Conservation (phyloP, 2,888 invertebrate species). For the Drosophila flavopinicola region DNA sequence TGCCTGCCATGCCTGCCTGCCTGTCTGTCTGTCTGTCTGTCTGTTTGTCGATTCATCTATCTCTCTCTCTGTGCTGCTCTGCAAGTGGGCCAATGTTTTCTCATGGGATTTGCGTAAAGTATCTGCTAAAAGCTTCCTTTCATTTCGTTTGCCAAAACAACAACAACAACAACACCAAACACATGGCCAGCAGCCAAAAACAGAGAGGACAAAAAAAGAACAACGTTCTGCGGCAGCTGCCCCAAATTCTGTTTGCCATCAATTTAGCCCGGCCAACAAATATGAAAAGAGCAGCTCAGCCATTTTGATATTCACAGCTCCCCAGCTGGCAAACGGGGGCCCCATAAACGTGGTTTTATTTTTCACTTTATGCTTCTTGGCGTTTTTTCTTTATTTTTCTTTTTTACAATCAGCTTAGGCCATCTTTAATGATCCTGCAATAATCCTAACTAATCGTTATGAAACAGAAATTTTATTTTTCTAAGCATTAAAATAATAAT, state of each 20-base stretch:
- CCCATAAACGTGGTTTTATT: conserved; percentile 42
- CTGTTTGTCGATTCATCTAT: background rate
- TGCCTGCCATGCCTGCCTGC: conserved; percentile 35
- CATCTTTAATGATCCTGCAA: conserved; percentile 25
- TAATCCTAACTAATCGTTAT: conserved; percentile 1
- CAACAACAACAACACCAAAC: conserved; percentile 27
- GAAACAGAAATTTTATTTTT: too few species aligned
- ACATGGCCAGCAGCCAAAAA: conserved; percentile 60
- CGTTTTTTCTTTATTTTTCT: background rate
- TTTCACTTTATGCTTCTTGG: conserved; percentile 21
- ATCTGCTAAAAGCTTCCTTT: conserved; percentile 79
- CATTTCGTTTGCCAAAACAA: conserved; percentile 50
- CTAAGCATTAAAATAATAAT: too few species aligned
- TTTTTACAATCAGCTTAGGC: conserved; percentile 24
- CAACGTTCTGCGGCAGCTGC: conserved; percentile 46
- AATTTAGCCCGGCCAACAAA: conserved; percentile 64
- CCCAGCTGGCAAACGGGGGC: conserved; percentile 22
- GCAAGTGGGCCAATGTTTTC: conserved; percentile 77
- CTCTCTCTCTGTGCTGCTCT: conserved; percentile 12
- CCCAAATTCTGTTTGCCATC: conserved; percentile 71
- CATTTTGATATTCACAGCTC: conserved; percentile 29
- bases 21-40: conserved; percentile 4
- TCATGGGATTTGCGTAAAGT: conserved; percentile 78
- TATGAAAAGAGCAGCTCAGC: conserved; percentile 31
- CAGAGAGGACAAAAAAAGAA: conserved; percentile 11